Evolutionary conservation across 1,140 invertebrate genomes (phyloP).

Genomic region (Conus betulinus): DNA sequence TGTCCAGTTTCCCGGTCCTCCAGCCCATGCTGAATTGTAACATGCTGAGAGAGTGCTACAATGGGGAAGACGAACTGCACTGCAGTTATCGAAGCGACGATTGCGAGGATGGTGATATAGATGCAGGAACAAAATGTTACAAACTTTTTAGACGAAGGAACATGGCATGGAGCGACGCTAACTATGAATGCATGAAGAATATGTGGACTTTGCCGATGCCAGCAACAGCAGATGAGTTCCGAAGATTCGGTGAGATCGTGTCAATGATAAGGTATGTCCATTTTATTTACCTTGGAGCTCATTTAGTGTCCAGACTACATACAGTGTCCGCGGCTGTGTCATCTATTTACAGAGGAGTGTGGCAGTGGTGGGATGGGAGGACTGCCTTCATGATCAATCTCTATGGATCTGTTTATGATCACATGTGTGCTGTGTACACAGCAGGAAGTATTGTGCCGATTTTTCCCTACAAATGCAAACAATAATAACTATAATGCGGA

Average conservation of each 20-base stretch:
- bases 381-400: background rate
- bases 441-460: background rate
- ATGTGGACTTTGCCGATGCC: background rate
- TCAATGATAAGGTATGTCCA: background rate
- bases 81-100: slow-evolving; percentile 12
- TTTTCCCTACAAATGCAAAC: background rate
- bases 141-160: background rate
- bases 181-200: background rate
- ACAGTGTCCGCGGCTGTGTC: background rate
- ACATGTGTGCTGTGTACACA: background rate
- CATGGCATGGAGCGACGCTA: background rate
- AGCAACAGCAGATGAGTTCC: background rate
- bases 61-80: background rate
- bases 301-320: background rate
- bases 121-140: background rate
- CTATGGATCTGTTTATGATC: background rate
- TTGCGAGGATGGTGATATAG: background rate
- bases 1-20: background rate
- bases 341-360: background rate
- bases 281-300: background rate
- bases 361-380: slow-evolving; percentile 4
- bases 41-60: background rate
- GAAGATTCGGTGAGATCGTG: background rate
- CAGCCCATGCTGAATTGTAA: background rate
- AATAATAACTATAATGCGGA: background rate